Evolutionary conservation across 2,797 vertebrate genomes (phyloP).

Genomic region (Anableps anableps): DNA sequence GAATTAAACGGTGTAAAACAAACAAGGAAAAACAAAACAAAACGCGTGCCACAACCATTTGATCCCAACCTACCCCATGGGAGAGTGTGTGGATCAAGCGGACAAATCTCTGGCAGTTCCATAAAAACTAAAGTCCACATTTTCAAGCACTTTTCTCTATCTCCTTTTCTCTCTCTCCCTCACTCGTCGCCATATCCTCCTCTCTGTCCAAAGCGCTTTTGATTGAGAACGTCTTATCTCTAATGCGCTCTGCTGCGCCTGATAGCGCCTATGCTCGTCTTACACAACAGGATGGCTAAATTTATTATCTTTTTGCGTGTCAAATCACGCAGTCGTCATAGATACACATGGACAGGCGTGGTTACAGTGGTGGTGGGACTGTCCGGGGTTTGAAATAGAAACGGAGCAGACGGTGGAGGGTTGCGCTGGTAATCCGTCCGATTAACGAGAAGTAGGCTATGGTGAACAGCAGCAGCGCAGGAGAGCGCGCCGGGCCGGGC

Average conservation of each 20-base stretch:
- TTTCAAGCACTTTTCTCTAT: conserved; percentile 32
- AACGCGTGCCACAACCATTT: conserved; percentile 51
- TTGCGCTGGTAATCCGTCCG: conserved; percentile 74
- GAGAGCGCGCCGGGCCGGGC: conserved; percentile 17
- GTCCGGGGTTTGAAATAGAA: conserved; percentile 65
- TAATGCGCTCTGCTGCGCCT: conserved; percentile 19
- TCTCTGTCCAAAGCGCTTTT: conserved; percentile 33
- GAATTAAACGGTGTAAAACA: conserved; percentile 50
- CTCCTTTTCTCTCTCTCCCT: no score
- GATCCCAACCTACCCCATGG: conserved; percentile 50
- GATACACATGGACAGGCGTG: neutral
- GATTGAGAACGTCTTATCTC: conserved; percentile 24
- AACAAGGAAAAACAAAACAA: neutral
- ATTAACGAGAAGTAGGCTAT: conserved; percentile 68
- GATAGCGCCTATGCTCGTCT: conserved; percentile 13
- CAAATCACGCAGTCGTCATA: neutral
- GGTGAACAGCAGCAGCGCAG: conserved; percentile 37
- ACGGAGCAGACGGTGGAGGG: conserved; percentile 71
- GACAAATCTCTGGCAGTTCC: conserved; percentile 65
- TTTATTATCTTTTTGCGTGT: neutral
- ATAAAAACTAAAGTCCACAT: conserved; percentile 51
- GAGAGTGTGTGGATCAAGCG: conserved; percentile 63
- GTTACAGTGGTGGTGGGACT: conserved; percentile 19
- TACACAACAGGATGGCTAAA: conserved; percentile 19
- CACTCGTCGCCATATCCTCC: conserved; percentile 21